Percentiles rank a stretch among this genome's conserved stretches.
Evolutionary conservation across 2,113 vertebrate genomes (phyloP).

Genomic region (Okapia johnstoni): DNA sequence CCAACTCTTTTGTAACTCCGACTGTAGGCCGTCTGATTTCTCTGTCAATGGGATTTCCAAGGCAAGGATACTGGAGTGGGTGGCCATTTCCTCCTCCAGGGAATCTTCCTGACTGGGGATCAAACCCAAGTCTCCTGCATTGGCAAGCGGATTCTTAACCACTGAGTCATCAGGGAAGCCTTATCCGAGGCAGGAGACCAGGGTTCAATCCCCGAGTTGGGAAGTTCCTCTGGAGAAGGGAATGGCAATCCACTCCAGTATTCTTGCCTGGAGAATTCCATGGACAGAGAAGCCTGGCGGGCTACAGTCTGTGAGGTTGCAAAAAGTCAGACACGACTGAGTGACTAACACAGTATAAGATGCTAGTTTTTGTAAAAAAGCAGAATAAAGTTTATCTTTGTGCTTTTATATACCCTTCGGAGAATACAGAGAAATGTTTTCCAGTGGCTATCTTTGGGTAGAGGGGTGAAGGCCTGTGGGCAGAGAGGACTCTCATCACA

Average conservation of each 20-base stretch:
- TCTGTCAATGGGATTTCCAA: background rate
- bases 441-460: background rate
- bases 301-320: too few species aligned
- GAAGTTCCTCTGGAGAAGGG: too few species aligned
- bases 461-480: background rate
- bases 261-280: too few species aligned
- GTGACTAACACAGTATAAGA: background rate
- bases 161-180: background rate
- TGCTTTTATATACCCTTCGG: background rate
- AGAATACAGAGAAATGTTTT: background rate
- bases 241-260: too few species aligned
- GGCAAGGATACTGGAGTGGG: background rate
- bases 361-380: background rate
- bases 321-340: too few species aligned
- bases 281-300: too few species aligned
- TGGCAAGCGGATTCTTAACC: background rate
- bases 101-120: background rate
- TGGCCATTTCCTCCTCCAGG: background rate
- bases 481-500: background rate
- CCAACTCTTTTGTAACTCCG: background rate
- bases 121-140: background rate
- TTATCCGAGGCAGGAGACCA: too few species aligned
- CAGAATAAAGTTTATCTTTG: background rate
- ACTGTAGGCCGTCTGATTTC: background rate
- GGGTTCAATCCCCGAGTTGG: too few species aligned